These are phyloP conservation scores for Pelochelys cantorii DNA, from an alignment of 2,797 vertebrate genomes.

Conservation along the genomic window DNA sequence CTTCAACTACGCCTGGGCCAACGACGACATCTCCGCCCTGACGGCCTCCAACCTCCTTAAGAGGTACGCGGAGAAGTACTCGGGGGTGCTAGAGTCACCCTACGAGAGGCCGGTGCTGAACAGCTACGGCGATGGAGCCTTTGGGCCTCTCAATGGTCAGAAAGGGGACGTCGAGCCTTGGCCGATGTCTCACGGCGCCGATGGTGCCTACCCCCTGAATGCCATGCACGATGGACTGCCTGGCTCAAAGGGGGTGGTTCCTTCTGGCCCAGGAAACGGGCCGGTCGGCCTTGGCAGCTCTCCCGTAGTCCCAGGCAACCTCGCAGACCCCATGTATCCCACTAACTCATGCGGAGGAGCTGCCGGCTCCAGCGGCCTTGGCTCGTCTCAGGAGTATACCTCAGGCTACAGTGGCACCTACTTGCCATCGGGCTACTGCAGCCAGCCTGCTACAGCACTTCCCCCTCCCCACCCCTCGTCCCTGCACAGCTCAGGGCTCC, in stretches of 20 bases:
- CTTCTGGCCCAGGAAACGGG: slow-evolving; percentile 71
- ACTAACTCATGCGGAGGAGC: slow-evolving; percentile 79
- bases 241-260: slow-evolving; percentile 81
- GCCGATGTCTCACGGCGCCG: slow-evolving; percentile 87
- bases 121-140: slow-evolving; percentile 88
- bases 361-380: slow-evolving; percentile 49
- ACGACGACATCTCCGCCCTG: slow-evolving; percentile 97
- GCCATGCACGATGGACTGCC: slow-evolving; percentile 89
- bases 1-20: slow-evolving; percentile 96
- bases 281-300: slow-evolving; percentile 84
- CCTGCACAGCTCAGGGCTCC: slow-evolving; percentile 76
- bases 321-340: slow-evolving; percentile 80
- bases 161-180: slow-evolving; percentile 93
- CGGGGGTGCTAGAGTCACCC: slow-evolving; percentile 91
- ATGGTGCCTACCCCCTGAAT: slow-evolving; percentile 87
- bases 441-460: slow-evolving; percentile 87
- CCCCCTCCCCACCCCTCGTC: slow-evolving; percentile 83
- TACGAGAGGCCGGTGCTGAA: slow-evolving; percentile 90
- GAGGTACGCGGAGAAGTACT: slow-evolving; percentile 98
- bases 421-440: slow-evolving; percentile 92
- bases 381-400: slow-evolving; percentile 88
- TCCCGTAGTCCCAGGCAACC: slow-evolving; percentile 86
- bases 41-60: slow-evolving; percentile 98
- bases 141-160: slow-evolving; percentile 86
- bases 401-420: slow-evolving; percentile 91